phyloP scores from a whole-genome alignment of 1,140 invertebrate genomes.

The Apis dorsata region DNA sequence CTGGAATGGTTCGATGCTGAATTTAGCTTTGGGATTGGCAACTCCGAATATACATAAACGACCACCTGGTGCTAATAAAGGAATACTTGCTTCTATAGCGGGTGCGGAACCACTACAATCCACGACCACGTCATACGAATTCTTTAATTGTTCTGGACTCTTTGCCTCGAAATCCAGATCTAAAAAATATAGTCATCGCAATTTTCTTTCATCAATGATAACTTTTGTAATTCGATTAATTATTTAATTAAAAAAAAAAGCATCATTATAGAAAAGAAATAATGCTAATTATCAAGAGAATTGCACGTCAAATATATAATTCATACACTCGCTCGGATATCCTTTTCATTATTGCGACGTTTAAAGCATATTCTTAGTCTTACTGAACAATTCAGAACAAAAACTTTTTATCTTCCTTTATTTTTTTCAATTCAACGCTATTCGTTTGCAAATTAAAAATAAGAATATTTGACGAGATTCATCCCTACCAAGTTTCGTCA shows the following conservation, averaged over 20 bases:
- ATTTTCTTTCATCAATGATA: neutral
- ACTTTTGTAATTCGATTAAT: neutral
- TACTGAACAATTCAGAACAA: no score
- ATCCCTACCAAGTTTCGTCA: conserved; percentile 81
- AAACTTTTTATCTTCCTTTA: no score
- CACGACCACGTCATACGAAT: conserved; percentile 82
- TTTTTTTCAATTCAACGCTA: no score
- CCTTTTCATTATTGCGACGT: no score
- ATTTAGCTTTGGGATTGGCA: conserved; percentile 77
- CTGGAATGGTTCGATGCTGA: conserved; percentile 75
- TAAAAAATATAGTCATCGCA: conserved; percentile 70
- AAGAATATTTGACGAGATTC: neutral
- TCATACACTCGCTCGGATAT: no score
- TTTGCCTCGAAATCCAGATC: conserved; percentile 81
- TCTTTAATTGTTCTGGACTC: conserved; percentile 81
- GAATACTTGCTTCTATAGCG: conserved; percentile 80
- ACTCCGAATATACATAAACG: conserved; percentile 83
- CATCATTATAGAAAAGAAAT: no score
- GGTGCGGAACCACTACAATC: conserved; percentile 85
- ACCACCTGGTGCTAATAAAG: conserved; percentile 78
- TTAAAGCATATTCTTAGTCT: no score
- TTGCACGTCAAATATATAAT: no score
- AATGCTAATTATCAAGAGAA: no score
- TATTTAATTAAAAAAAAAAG: neutral
- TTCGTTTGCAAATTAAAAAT: no score